Conservation (phyloP, 2,888 invertebrate species). For the Leptopilina syphax region DNA sequence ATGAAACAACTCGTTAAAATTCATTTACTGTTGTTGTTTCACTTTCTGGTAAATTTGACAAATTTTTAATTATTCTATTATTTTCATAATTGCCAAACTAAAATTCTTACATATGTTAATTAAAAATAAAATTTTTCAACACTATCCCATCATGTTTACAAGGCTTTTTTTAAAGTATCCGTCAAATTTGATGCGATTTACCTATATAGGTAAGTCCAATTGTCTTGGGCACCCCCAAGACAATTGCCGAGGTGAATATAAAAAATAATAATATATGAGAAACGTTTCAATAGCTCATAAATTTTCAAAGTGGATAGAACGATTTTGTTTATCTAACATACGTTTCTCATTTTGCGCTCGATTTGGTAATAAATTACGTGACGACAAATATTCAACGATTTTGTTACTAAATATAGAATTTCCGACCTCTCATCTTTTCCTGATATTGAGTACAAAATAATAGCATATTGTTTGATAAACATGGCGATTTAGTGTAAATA, state of each 20-base stretch:
- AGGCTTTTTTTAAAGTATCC: not conserved
- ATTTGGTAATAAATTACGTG: slow-evolving; percentile 1
- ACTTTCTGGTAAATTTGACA: too few species aligned
- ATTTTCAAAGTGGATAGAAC: not conserved
- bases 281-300: not conserved
- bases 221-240: not conserved
- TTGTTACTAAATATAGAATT: not conserved
- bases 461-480: too few species aligned
- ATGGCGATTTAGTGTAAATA: too few species aligned
- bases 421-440: not conserved
- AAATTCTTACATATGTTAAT: too few species aligned
- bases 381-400: not conserved
- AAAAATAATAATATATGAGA: not conserved
- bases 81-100: too few species aligned
- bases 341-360: not conserved
- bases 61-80: too few species aligned
- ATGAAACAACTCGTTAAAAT: not conserved
- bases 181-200: not conserved
- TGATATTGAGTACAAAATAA: not conserved
- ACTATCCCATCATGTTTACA: too few species aligned
- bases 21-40: too few species aligned
- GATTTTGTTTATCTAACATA: not conserved
- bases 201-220: too few species aligned
- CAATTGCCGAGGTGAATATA: not conserved
- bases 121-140: too few species aligned